Evolutionary conservation across 2,888 invertebrate species (phyloP).

Genomic region (Himalopsyche kuldschensis): DNA sequence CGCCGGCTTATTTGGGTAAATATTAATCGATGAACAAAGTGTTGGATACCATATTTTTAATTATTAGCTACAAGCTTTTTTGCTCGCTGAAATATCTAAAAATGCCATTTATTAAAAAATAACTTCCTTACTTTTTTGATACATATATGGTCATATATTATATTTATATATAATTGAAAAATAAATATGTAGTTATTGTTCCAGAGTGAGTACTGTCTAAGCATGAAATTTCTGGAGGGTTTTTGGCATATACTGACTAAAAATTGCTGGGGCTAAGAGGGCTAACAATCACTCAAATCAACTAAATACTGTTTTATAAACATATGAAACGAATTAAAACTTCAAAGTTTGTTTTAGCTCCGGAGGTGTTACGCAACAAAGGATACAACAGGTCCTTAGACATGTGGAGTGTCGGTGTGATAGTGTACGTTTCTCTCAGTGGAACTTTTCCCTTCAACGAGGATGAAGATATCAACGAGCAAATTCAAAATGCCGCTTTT

Average conservation of each 20-base stretch:
- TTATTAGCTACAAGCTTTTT: too few species aligned
- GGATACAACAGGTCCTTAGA: conserved; percentile 98
- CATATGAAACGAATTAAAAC: background rate
- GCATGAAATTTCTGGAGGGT: too few species aligned
- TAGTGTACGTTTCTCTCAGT: conserved; percentile 96
- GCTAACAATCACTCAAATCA: background rate
- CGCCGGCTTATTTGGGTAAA: conserved; percentile 93
- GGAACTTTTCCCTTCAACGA: conserved; percentile 99
- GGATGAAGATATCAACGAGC: conserved; percentile 99
- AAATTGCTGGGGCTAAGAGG: too few species aligned
- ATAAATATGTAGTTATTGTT: too few species aligned
- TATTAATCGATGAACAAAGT: background rate
- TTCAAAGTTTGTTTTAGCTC: conserved; percentile 65
- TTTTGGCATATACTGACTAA: too few species aligned
- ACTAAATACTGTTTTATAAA: background rate
- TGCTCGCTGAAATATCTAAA: too few species aligned
- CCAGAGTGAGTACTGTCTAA: too few species aligned
- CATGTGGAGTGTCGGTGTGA: conserved; percentile 99
- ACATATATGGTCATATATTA: too few species aligned
- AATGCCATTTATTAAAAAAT: too few species aligned
- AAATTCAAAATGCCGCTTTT: conserved; percentile 99
- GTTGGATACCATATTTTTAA: background rate
- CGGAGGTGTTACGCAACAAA: conserved; percentile 96
- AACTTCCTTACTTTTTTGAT: too few species aligned
- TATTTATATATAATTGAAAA: too few species aligned